Conservation (phyloP, 1,140 invertebrate genomes). For the Tetramorium parvispinum region DNA sequence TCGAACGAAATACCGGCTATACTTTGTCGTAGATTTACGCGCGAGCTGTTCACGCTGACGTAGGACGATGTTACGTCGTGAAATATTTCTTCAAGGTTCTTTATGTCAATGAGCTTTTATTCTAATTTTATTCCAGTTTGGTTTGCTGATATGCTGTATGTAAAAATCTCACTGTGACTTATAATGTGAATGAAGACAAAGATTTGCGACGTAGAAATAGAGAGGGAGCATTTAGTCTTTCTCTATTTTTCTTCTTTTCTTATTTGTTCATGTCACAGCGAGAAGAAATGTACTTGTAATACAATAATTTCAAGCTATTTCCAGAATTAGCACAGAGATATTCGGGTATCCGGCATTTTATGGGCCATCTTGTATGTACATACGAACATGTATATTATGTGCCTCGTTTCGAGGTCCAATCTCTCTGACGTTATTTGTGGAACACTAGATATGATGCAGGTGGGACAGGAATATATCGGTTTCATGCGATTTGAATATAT, state of each 20-base stretch:
- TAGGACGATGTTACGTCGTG: constrained; percentile 14
- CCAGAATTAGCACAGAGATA: constrained; percentile 42
- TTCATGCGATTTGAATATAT: constrained; percentile 66
- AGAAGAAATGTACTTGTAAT: background rate
- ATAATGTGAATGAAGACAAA: background rate
- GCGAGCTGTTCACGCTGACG: constrained; percentile 26
- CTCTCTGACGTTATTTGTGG: constrained; percentile 63
- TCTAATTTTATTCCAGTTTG: constrained; percentile 1
- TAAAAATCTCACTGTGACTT: background rate
- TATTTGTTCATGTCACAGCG: background rate
- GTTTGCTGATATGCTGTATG: background rate
- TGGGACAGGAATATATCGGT: constrained; percentile 65
- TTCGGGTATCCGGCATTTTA: background rate
- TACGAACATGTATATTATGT: constrained; percentile 45
- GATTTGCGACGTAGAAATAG: background rate
- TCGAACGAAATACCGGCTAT: constrained; percentile 37
- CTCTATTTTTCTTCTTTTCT: background rate
- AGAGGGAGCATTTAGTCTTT: background rate
- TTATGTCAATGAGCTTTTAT: background rate
- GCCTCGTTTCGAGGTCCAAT: constrained; percentile 43
- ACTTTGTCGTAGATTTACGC: constrained; percentile 43
- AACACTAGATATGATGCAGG: constrained; percentile 41
- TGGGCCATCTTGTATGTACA: constrained; percentile 37
- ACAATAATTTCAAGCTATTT: background rate
- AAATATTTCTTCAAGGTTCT: constrained; percentile 28